phyloP scores from a whole-genome alignment of 2,888 invertebrate genomes.

The Neocrepidodera transversa region DNA sequence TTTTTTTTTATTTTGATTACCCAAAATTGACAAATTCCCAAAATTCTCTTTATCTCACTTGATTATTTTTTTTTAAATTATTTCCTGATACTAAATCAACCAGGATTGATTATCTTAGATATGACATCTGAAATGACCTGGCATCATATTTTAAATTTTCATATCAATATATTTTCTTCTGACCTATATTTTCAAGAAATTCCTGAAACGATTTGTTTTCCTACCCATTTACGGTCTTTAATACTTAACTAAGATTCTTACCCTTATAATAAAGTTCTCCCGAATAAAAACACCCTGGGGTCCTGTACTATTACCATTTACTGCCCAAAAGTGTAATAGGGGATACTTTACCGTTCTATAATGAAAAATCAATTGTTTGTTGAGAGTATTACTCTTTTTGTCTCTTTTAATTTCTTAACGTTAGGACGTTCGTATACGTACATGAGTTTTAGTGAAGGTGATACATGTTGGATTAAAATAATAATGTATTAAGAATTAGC shows the following conservation, averaged over 20 bases:
- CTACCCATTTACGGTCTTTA: neutral
- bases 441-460: neutral
- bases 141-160: too few relatives aligned
- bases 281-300: constrained; percentile 1
- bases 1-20: too few relatives aligned
- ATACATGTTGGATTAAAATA: too few relatives aligned
- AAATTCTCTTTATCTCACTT: too few relatives aligned
- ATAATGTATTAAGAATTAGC: too few relatives aligned
- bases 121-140: too few relatives aligned
- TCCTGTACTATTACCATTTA: constrained; percentile 5
- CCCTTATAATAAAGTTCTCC: constrained; percentile 6
- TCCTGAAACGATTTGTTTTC: neutral
- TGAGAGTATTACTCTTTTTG: neutral
- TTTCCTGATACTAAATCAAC: too few relatives aligned
- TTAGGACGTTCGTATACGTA: neutral
- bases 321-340: neutral
- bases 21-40: too few relatives aligned
- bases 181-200: neutral
- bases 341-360: constrained; percentile 7
- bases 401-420: neutral
- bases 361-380: constrained; percentile 12
- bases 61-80: too few relatives aligned
- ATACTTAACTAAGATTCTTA: neutral
- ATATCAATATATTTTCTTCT: too few relatives aligned
- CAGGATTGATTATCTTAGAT: too few relatives aligned